Conservation (phyloP, 2,888 invertebrate genomes). For the Quadriops clusia region DNA sequence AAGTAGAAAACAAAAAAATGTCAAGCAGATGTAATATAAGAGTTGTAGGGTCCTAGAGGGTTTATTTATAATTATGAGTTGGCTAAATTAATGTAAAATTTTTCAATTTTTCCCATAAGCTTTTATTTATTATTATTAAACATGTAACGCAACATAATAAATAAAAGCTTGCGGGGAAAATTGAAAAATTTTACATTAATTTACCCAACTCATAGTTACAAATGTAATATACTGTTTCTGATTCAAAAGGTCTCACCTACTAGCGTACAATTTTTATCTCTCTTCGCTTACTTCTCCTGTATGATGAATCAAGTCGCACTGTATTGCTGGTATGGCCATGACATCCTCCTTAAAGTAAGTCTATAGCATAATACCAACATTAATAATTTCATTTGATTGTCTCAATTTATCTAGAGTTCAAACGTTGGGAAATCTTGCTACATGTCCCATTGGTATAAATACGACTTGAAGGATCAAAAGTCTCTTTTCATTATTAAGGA, state of each 20-base stretch:
- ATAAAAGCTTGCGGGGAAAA: too few species aligned
- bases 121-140: too few species aligned
- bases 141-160: too few species aligned
- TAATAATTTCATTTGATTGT: constrained; percentile 1
- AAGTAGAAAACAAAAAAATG: too few species aligned
- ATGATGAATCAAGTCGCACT: constrained; percentile 18
- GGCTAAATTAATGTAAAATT: too few species aligned
- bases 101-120: too few species aligned
- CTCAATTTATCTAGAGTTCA: constrained; percentile 9
- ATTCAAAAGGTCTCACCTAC: constrained; percentile 15
- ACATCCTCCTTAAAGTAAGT: constrained; percentile 17
- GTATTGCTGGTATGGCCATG: constrained; percentile 21
- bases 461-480: constrained; percentile 12
- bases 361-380: constrained; percentile 1
- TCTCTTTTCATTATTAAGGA: constrained; percentile 19
- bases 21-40: too few species aligned
- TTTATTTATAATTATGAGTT: too few species aligned
- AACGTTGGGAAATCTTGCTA: constrained; percentile 16
- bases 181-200: too few species aligned
- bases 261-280: constrained; percentile 16
- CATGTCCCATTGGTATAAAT: constrained; percentile 19
- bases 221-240: too few species aligned
- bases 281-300: constrained; percentile 17
- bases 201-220: too few species aligned
- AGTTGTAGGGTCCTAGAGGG: too few species aligned